A percentile compares a stretch with the other conserved stretches of the same genome.
Conservation (phyloP, 2,888 invertebrate genomes). For the Tholera decimalis region DNA sequence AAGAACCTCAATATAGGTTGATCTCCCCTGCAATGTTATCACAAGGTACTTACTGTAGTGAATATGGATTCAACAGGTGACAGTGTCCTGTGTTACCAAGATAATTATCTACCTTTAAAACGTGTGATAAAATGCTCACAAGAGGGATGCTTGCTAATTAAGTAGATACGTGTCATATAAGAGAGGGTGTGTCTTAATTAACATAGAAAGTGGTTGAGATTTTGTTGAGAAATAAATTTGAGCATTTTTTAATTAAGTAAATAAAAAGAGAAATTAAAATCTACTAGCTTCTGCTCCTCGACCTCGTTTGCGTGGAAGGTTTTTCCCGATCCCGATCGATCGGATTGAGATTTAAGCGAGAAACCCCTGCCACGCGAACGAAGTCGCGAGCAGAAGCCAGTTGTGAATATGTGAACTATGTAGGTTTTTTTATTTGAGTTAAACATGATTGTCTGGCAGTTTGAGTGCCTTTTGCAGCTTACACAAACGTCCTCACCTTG, state of each 20-base stretch:
- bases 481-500: too few relatives aligned
- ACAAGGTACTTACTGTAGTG: neutral
- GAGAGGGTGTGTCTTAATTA: conserved; percentile 26
- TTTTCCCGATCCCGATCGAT: too few relatives aligned
- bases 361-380: too few relatives aligned
- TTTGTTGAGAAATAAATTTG: conserved; percentile 22
- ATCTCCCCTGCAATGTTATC: neutral
- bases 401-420: too few relatives aligned
- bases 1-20: conserved; percentile 16
- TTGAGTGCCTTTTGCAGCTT: too few relatives aligned
- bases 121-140: neutral
- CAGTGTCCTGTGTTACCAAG: conserved; percentile 22
- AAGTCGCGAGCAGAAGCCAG: too few relatives aligned
- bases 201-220: neutral
- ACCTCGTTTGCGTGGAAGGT: too few relatives aligned
- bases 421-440: too few relatives aligned
- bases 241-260: conserved; percentile 2
- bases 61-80: conserved; percentile 32
- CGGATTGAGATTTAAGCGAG: too few relatives aligned
- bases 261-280: too few relatives aligned
- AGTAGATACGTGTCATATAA: conserved; percentile 2
- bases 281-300: too few relatives aligned
- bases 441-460: too few relatives aligned
- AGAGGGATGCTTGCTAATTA: conserved; percentile 23
- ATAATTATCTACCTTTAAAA: conserved; percentile 33